Base-by-base conservation (phyloP, 2,797 vertebrate genomes). In the Mus caroli region DNA sequence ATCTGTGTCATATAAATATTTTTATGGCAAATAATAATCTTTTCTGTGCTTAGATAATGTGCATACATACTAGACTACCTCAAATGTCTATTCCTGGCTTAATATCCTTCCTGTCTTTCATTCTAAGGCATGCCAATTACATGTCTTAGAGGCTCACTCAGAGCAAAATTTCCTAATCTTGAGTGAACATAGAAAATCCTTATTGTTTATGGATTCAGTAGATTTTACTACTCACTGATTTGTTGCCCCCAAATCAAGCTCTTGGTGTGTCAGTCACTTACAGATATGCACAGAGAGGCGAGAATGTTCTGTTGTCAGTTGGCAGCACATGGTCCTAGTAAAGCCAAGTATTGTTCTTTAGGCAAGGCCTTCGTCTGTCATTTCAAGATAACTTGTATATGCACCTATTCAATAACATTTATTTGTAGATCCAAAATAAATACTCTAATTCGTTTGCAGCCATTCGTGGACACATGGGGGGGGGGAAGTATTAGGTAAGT, bases 101-200 rank as follows among this genome's bases (percentile, higher is more conserved):
- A 78, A 10, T 88, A 40, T 84, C n/a, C 91, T 78, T 56, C n/a
- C 56, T n/a, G 56, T 26, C 20, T 90, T 95, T 79, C 71, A 89
- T 34, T 91, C 71, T 31, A 64, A 84, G 31, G 64, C 84, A 62
- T 67, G 10, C 50, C 85, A 96, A 58, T 40, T 40, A 15, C 9
- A 34, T 58, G 19, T 71, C 37, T 75, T 82, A 88, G 93, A 95
- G 77, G 9, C 28, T 88, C 3, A 43, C 62, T 43, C 19, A 58
- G 94, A 96, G 87, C 64, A 90, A 90, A 83, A 90, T 69, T 78
- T 97, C 86, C 75, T 86, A 79, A 88, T 60, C 26, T 54, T 69
- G 75, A 88, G 54, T 62, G 46, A 95, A 86, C 69, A 46, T 22
- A 90, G n/a, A 73, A 15, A 14, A 92, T 60, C 15, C 50, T 96